phyloP scores from a whole-genome alignment of 2,888 invertebrate species.

The Elegia similella region DNA sequence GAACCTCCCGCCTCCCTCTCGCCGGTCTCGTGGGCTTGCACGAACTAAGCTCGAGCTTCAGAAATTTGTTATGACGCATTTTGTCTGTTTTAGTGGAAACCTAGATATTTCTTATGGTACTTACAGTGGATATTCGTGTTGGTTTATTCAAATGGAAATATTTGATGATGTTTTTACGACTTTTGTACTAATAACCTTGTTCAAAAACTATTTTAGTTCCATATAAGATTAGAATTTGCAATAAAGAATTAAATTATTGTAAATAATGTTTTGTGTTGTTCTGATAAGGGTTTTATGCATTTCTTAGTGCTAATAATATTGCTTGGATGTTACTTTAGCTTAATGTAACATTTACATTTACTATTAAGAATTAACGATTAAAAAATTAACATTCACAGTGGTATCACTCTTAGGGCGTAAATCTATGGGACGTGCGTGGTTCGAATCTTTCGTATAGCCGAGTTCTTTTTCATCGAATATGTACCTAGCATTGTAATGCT shows the following conservation, averaged over 20 bases:
- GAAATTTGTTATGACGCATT: constrained; percentile 81
- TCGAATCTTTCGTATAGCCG: too few species aligned
- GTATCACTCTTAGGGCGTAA: too few species aligned
- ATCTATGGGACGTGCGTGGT: too few species aligned
- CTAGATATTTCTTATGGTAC: constrained; percentile 28
- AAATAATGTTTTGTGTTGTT: background rate
- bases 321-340: too few species aligned
- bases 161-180: constrained; percentile 14
- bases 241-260: background rate
- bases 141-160: constrained; percentile 14
- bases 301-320: too few species aligned
- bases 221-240: too few species aligned
- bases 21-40: constrained; percentile 61
- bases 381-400: too few species aligned
- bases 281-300: background rate
- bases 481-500: too few species aligned
- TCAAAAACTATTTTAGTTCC: background rate
- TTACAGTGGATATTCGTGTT: constrained; percentile 19
- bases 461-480: too few species aligned
- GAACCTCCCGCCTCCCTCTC: constrained; percentile 31
- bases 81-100: constrained; percentile 55
- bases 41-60: constrained; percentile 69
- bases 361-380: too few species aligned
- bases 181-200: constrained; percentile 3
- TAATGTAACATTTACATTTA: too few species aligned